Conservation (phyloP, 64 coral and sea anemone species). For the Cladopsammia gracilis region DNA sequence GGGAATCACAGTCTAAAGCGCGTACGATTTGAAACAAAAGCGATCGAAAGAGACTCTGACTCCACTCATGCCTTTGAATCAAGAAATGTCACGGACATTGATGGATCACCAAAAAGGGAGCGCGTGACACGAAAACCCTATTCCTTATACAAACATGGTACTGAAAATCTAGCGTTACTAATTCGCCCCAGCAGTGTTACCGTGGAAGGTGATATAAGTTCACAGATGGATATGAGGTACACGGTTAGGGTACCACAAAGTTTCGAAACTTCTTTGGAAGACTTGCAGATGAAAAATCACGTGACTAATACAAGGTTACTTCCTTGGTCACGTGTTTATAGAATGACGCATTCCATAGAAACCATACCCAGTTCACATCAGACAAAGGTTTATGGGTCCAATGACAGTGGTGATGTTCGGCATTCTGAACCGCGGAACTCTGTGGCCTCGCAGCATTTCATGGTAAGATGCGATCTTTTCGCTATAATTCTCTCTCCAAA, state of each 20-base stretch:
- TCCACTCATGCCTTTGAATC: neutral
- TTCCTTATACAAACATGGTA: constrained; percentile 11
- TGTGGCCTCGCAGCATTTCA: neutral
- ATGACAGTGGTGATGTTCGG: neutral
- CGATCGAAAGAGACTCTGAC: constrained; percentile 75
- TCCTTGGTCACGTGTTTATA: constrained; percentile 28
- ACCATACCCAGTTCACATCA: neutral
- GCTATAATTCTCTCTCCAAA: neutral
- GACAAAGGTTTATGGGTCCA: constrained; percentile 15
- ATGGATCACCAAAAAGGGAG: neutral
- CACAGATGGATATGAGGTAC: neutral
- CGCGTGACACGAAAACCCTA: neutral
- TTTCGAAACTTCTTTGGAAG: neutral
- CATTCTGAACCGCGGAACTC: neutral
- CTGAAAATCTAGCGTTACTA: neutral
- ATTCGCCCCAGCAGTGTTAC: neutral
- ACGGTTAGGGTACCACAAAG: neutral
- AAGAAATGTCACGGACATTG: neutral
- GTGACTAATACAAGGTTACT: neutral
- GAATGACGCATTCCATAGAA: constrained; percentile 9
- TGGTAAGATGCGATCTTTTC: neutral
- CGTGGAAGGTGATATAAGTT: neutral
- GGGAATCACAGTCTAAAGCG: constrained; percentile 75
- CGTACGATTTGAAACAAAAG: constrained; percentile 93
- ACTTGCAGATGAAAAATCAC: neutral